Percentiles rank a stretch among this genome's conserved stretches.
Evolutionary conservation across 2,113 vertebrate species (phyloP).

Genomic region (Dendropsophus ebraccatus): DNA sequence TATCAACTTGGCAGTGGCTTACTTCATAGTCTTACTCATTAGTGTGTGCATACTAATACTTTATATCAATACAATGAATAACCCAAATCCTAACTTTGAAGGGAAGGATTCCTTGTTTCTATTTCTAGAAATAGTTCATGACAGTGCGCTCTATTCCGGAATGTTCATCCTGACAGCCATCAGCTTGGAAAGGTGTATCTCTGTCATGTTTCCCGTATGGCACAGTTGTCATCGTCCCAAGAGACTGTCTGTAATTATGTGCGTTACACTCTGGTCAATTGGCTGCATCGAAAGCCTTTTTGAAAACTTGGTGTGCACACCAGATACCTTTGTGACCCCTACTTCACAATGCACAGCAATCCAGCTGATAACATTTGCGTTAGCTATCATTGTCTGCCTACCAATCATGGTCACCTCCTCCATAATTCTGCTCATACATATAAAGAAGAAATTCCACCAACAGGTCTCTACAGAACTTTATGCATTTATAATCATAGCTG

Average conservation of each 20-base stretch:
- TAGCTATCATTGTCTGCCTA: slow-evolving; percentile 59
- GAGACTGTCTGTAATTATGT: slow-evolving; percentile 46
- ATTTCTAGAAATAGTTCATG: slow-evolving; percentile 20
- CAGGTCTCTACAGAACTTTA: background rate
- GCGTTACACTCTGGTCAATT: slow-evolving; percentile 67
- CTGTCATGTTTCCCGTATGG: slow-evolving; percentile 62
- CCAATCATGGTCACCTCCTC: slow-evolving; percentile 58
- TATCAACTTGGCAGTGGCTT: slow-evolving; percentile 43
- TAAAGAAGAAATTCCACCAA: slow-evolving; percentile 44
- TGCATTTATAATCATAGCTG: slow-evolving; percentile 36
- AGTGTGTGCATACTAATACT: background rate
- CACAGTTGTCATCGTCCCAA: slow-evolving; percentile 61
- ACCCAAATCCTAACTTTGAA: background rate
- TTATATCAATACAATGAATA: background rate
- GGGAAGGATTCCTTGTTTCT: background rate
- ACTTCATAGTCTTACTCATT: slow-evolving; percentile 17
- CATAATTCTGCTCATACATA: slow-evolving; percentile 40
- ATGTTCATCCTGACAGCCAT: slow-evolving; percentile 64
- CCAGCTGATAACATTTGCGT: slow-evolving; percentile 53
- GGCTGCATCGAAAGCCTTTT: slow-evolving; percentile 57
- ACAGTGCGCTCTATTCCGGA: slow-evolving; percentile 46
- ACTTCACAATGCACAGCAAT: background rate
- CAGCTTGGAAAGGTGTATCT: slow-evolving; percentile 58
- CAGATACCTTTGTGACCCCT: background rate
- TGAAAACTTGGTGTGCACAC: slow-evolving; percentile 63